Conservation (phyloP, 2,113 vertebrate genomes). For the Orthonyx spaldingii region DNA sequence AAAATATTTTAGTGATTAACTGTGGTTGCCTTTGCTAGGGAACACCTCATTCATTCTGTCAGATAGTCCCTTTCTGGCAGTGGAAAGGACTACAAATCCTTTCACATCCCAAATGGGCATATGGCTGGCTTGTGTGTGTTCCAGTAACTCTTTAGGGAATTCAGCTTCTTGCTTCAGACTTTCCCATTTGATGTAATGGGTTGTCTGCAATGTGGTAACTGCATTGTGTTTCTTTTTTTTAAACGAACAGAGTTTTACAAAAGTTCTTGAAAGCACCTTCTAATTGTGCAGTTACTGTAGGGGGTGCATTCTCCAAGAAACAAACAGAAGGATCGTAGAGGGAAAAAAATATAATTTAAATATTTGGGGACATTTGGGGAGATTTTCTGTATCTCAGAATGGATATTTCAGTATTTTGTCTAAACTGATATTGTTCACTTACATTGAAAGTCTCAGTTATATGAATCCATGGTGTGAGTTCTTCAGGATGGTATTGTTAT, state of each 20-base stretch:
- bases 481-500: background rate
- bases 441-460: background rate
- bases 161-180: conserved; percentile 36
- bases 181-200: conserved; percentile 55
- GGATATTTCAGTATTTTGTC: background rate
- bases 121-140: conserved; percentile 27
- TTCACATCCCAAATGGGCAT: background rate
- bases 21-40: conserved; percentile 54
- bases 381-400: background rate
- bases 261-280: background rate
- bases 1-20: conserved; percentile 70
- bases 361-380: background rate
- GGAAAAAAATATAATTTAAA: background rate
- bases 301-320: background rate
- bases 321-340: background rate
- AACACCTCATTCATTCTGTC: conserved; percentile 36
- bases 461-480: background rate
- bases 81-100: background rate
- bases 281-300: background rate
- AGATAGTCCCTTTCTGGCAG: conserved; percentile 21
- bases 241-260: background rate
- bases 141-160: background rate
- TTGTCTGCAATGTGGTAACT: background rate
- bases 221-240: background rate
- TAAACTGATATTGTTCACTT: background rate